Conservation (phyloP, 2,797 vertebrate species). For the Uromys caudimaculatus region DNA sequence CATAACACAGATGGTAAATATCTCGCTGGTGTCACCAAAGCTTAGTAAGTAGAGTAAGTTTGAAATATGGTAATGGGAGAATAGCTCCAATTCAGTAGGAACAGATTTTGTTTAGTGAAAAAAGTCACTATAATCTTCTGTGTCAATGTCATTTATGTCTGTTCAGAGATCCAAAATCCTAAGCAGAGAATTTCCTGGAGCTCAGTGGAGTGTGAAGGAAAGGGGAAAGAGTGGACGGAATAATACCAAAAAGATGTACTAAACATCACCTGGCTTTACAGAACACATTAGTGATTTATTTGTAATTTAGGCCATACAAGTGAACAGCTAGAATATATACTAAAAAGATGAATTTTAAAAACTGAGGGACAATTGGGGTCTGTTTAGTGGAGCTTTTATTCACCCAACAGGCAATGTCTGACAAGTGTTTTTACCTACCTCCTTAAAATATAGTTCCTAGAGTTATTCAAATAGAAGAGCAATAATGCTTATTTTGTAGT, state of each 20-base stretch:
- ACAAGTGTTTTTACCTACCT: constrained; percentile 21
- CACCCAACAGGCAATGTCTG: background rate
- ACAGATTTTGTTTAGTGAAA: constrained; percentile 60
- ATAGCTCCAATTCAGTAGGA: constrained; percentile 41
- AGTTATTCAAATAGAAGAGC: background rate
- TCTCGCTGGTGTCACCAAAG: constrained; percentile 57
- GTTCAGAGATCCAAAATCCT: constrained; percentile 56
- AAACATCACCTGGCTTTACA: background rate
- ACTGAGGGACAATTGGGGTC: background rate
- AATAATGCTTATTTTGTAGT: constrained; percentile 12
- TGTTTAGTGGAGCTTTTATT: background rate
- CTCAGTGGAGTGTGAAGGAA: constrained; percentile 22
- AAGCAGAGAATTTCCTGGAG: constrained; percentile 23
- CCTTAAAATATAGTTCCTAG: constrained; percentile 23
- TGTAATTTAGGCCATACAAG: background rate
- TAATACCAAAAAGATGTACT: constrained; percentile 1
- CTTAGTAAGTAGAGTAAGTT: constrained; percentile 43
- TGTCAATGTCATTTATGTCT: constrained; percentile 54
- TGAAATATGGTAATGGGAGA: constrained; percentile 66
- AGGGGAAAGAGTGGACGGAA: constrained; percentile 5
- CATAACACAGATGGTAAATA: constrained; percentile 72
- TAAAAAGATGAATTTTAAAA: constrained; percentile 1
- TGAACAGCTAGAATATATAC: background rate
- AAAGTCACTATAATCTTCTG: constrained; percentile 57
- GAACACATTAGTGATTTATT: constrained; percentile 48